phyloP scores from a whole-genome alignment of 2,888 invertebrate genomes.

The Mimumesa dahlbomi region DNA sequence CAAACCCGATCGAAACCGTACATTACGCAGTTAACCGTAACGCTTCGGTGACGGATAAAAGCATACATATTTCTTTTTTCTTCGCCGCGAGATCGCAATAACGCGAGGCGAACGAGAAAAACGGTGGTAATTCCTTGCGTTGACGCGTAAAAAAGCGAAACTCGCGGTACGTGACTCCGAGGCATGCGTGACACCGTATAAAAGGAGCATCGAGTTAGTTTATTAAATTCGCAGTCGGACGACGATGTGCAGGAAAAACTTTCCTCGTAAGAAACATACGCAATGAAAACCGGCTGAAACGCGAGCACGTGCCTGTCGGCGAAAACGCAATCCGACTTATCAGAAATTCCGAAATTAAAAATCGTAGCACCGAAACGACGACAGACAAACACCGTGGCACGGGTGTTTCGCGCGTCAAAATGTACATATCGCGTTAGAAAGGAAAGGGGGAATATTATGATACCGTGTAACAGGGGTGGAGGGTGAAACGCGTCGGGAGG shows the following conservation, averaged over 20 bases:
- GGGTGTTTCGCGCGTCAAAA: too few species aligned
- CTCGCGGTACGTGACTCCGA: background rate
- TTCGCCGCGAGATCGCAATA: conserved; percentile 25
- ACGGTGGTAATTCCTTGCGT: conserved; percentile 1
- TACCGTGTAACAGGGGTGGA: background rate
- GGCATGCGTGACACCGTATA: too few species aligned
- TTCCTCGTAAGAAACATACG: background rate
- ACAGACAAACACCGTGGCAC: too few species aligned
- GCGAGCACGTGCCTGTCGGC: too few species aligned
- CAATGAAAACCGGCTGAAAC: background rate
- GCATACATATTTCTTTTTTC: background rate
- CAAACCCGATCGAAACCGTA: background rate
- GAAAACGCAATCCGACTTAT: too few species aligned
- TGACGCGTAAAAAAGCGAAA: conserved; percentile 21
- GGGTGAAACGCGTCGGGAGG: background rate
- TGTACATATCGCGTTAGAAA: too few species aligned
- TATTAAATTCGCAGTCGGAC: conserved; percentile 1
- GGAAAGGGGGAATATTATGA: background rate
- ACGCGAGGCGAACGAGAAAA: background rate
- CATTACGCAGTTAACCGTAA: background rate
- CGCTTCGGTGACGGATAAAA: background rate
- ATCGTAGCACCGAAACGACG: background rate
- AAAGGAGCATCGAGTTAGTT: conserved; percentile 15
- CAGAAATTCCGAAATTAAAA: too few species aligned
- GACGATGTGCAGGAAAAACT: background rate